Evolutionary conservation across 2,888 invertebrate genomes (phyloP).

Genomic region (Limnephilus lunatus): DNA sequence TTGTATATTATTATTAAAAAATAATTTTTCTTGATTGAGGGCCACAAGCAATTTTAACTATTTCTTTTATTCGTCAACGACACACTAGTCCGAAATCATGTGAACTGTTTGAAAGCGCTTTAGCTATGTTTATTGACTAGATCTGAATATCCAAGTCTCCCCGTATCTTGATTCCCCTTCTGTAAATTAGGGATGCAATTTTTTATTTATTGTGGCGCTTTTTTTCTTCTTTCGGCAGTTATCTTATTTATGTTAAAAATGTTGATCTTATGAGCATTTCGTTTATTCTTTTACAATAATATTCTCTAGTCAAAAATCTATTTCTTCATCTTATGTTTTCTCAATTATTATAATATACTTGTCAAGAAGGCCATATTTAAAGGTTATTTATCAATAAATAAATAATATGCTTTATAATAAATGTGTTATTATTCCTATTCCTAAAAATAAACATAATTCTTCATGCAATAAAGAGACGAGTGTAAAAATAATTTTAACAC

Average conservation of each 20-base stretch:
- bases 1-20: neutral
- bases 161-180: neutral
- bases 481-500: no score
- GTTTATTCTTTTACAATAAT: slow-evolving; percentile 42
- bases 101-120: no score
- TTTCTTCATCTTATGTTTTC: slow-evolving; percentile 44
- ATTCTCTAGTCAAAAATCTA: slow-evolving; percentile 55
- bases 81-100: no score
- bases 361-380: slow-evolving; percentile 58
- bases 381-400: slow-evolving; percentile 57
- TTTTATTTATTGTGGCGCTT: neutral
- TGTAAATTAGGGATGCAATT: neutral
- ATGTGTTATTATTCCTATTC: neutral
- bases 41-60: neutral
- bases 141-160: neutral
- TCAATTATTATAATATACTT: slow-evolving; percentile 14
- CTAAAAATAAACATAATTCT: neutral
- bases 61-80: neutral
- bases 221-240: neutral
- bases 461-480: neutral
- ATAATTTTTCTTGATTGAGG: neutral
- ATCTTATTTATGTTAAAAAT: slow-evolving; percentile 25
- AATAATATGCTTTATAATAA: slow-evolving; percentile 57
- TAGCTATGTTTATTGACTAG: neutral
- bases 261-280: neutral